Evolutionary conservation across 2,797 vertebrate genomes (phyloP), one percentile per base, ranked within the genome.

Genomic region (Hybognathus amarus): DNA sequence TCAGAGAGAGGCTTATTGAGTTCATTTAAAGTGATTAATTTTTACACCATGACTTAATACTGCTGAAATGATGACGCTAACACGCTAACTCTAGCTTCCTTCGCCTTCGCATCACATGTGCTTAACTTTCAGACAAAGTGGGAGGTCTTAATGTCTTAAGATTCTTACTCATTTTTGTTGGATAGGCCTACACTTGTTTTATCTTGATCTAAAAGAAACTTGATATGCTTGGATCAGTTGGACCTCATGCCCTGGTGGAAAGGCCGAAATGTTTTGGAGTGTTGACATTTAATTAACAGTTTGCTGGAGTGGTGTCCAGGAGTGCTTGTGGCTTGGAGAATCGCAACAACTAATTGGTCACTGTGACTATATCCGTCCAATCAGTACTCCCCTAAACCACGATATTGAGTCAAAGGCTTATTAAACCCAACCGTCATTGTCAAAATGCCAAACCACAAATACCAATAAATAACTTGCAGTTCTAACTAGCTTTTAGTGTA

Each of bases 1-100:
- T 92, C 89, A 88, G 81, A 6, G 67, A 76, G 33, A 67, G 86
- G 89, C 90, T 91, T 88, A 71, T 82, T 81, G 2, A 87, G 89
- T 90, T 92, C 88, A 89, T 93, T 92, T 84, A 42, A 79, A 84
- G 90, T 87, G 91, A 93, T 93, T 92, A 92, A 83, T 79, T 82
- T 88, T 85, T 87, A 75, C 82, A 13, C 85, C 30, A 66, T 13
- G 85, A 85, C 75, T 81, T 91, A 90, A 91, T 91, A 83, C 88
- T 86, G 84, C 87, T 89, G 80, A 68, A 68, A 70, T 79, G 90
- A 90, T 78, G 85, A 86, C 74, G 80, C 86, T 87, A 77, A 77
- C 38, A 63, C 17, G 40, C 38, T 36, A 82, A 88, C 70, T 87
- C 24, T 89, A 89, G 88, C 84, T 70, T 80, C 82, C 84, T 66